A percentile compares a stretch with the other conserved stretches of the same genome.
phyloP scores from a whole-genome alignment of 2,888 invertebrate species.

The Melanotus villosus region DNA sequence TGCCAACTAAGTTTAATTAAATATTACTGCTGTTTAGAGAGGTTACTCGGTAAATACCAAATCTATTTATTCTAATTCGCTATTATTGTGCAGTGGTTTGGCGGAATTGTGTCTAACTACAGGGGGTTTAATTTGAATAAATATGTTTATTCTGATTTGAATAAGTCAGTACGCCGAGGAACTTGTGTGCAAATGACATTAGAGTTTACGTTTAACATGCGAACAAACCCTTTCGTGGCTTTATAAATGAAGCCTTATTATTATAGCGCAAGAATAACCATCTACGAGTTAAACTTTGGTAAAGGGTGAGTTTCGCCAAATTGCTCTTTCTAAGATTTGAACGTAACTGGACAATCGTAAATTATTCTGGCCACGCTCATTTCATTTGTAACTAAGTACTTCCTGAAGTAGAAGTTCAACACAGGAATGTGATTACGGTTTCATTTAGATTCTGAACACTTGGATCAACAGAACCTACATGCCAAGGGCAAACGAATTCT shows the following conservation, averaged over 20 bases:
- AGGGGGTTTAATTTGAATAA: background rate
- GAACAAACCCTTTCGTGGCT: constrained; percentile 18
- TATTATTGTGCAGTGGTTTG: too few species aligned
- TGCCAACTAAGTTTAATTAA: too few species aligned
- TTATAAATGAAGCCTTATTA: constrained; percentile 7
- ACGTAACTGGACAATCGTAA: background rate
- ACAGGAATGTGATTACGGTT: background rate
- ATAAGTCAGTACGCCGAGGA: background rate
- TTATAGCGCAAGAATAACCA: background rate
- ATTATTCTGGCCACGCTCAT: background rate
- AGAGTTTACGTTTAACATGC: constrained; percentile 21
- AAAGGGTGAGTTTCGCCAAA: background rate
- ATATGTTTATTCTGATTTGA: constrained; percentile 6
- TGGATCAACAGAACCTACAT: background rate
- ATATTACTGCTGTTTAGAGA: too few species aligned
- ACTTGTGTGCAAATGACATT: constrained; percentile 14
- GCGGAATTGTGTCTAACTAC: background rate
- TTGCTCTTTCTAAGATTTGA: background rate
- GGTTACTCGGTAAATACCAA: too few species aligned
- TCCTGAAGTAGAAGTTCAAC: background rate
- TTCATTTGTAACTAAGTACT: constrained; percentile 23
- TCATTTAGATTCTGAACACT: constrained; percentile 9
- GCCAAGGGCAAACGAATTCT: background rate
- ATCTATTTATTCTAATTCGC: too few species aligned
- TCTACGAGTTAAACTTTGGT: background rate